Conservation (phyloP, 2,797 vertebrate genomes). For the Hirundo rustica region DNA sequence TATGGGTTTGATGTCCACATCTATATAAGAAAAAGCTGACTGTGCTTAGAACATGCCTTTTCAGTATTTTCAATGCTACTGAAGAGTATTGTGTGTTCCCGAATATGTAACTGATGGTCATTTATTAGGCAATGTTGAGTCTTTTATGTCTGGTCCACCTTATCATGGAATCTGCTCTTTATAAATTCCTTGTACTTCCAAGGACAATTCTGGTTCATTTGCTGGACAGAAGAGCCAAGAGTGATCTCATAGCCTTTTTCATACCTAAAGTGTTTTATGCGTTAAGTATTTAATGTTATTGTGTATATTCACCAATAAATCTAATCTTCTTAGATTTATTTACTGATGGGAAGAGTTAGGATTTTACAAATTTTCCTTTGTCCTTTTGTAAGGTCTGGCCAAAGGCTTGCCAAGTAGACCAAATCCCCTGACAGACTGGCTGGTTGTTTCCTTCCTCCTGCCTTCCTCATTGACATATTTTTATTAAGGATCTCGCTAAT, state of each 20-base stretch:
- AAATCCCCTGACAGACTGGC: not conserved
- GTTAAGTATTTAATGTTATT: not conserved
- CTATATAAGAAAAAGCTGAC: not conserved
- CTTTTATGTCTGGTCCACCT: not conserved
- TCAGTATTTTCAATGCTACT: not conserved
- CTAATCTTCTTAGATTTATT: not conserved
- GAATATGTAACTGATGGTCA: not conserved
- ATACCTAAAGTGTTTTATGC: not conserved
- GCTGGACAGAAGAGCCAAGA: not conserved
- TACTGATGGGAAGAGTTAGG: not conserved
- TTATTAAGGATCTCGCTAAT: not conserved
- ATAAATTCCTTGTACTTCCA: not conserved
- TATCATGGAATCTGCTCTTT: not conserved
- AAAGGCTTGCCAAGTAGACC: not conserved
- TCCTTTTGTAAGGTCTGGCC: not conserved
- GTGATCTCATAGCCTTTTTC: not conserved
- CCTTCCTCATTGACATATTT: not conserved
- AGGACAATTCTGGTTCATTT: not conserved
- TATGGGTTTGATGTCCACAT: not conserved
- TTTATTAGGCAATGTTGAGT: not conserved
- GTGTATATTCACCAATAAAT: not conserved
- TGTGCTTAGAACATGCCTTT: not conserved
- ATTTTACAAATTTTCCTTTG: not conserved
- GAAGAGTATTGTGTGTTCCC: not conserved
- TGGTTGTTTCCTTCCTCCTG: not conserved